Evolutionary conservation across 2,797 vertebrate species (phyloP).

Genomic region (Hyperoplus immaculatus): DNA sequence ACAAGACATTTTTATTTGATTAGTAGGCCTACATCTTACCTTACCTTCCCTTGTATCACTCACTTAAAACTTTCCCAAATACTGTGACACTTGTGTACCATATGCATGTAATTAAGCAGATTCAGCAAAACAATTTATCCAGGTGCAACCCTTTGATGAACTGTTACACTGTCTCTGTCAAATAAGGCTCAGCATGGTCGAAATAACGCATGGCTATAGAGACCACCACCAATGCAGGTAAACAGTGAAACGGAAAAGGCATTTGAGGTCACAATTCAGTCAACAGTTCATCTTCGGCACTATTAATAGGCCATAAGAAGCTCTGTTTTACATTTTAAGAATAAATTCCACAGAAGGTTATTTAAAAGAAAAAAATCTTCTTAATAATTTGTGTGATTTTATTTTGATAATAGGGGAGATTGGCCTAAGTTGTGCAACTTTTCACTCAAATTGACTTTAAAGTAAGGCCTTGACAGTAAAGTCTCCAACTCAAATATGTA

Average conservation of each 20-base stretch:
- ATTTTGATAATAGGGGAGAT: background rate
- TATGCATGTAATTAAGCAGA: background rate
- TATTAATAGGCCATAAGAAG: constrained; percentile 11
- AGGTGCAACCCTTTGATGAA: background rate
- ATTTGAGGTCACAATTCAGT: constrained; percentile 22
- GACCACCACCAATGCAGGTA: constrained; percentile 30
- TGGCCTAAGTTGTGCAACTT: no score
- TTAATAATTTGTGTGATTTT: background rate
- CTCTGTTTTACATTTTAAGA: background rate
- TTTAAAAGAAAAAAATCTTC: background rate
- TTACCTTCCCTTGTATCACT: background rate
- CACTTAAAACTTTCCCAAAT: background rate
- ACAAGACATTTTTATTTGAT: background rate
- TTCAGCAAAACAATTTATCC: background rate
- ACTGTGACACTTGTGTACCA: background rate
- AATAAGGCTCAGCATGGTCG: constrained; percentile 22
- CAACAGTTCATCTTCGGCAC: constrained; percentile 47
- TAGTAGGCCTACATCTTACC: no score
- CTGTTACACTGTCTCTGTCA: background rate
- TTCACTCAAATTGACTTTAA: no score
- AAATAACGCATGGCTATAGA: constrained; percentile 7
- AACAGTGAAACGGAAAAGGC: constrained; percentile 12
- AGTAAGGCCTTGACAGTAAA: no score
- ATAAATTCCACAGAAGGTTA: background rate
- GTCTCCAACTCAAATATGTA: no score